phyloP scores from a whole-genome alignment of 2,888 invertebrate genomes.

The Pteria penguin region DNA sequence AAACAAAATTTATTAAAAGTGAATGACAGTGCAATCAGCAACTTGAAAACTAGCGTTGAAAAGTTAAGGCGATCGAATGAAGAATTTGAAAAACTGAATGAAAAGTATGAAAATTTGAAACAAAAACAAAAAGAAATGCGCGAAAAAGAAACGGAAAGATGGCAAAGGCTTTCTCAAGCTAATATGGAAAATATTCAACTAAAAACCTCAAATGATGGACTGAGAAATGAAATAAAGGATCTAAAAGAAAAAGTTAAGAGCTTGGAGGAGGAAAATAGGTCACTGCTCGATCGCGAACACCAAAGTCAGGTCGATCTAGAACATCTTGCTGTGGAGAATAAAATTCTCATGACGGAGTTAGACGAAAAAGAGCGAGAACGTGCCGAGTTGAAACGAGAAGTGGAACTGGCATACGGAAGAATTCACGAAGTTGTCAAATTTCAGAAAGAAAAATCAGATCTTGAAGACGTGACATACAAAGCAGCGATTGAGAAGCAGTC shows the following conservation, averaged over 20 bases:
- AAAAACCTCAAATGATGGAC: conserved; percentile 19
- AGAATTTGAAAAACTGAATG: conserved; percentile 28
- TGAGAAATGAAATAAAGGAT: conserved; percentile 19
- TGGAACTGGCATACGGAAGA: conserved; percentile 29
- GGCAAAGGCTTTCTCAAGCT: conserved; percentile 33
- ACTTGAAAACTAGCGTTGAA: conserved; percentile 31
- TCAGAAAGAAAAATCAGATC: conserved; percentile 26
- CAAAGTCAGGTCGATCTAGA: conserved; percentile 26
- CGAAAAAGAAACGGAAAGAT: conserved; percentile 39
- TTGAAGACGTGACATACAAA: conserved; percentile 31
- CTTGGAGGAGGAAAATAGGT: conserved; percentile 26
- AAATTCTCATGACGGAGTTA: conserved; percentile 23
- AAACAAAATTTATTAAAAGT: conserved; percentile 15
- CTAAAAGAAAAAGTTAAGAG: conserved; percentile 32
- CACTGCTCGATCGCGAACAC: conserved; percentile 14
- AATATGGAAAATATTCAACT: conserved; percentile 34
- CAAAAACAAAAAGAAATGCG: conserved; percentile 32
- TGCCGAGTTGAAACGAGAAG: conserved; percentile 20
- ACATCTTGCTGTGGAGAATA: conserved; percentile 25
- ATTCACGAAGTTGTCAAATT: conserved; percentile 28
- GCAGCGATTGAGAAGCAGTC: conserved; percentile 30
- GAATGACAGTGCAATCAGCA: conserved; percentile 35
- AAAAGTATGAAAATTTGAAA: conserved; percentile 41
- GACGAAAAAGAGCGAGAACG: conserved; percentile 30
- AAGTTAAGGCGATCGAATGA: conserved; percentile 22